These are phyloP conservation scores for Cercocebus atys DNA, from an alignment of 2,113 vertebrate species.

Conservation along the genomic window DNA sequence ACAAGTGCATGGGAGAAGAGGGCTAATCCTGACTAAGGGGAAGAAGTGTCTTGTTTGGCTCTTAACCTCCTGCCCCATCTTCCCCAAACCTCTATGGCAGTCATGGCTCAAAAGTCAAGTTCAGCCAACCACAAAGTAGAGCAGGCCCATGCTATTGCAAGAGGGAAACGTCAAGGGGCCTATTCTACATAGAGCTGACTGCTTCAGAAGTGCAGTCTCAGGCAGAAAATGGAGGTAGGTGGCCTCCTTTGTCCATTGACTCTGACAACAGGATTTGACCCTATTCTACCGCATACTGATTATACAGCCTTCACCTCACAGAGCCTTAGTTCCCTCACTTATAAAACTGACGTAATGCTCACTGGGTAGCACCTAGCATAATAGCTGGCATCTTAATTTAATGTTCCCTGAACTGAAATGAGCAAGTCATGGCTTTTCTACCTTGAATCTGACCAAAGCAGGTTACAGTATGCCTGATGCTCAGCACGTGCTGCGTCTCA, in stretches of 20 bases:
- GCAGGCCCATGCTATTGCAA: accelerated
- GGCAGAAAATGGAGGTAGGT: not conserved
- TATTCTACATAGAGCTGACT: not conserved
- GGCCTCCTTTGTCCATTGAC: not conserved
- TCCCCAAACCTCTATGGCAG: not conserved
- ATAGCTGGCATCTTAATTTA: not conserved
- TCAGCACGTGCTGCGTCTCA: not conserved
- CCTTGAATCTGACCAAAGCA: not conserved
- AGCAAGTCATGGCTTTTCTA: not conserved
- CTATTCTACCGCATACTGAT: not conserved
- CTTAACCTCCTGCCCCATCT: not conserved
- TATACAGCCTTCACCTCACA: not conserved
- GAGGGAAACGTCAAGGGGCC: not conserved
- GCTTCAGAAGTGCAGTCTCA: not conserved
- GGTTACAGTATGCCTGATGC: not conserved
- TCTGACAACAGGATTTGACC: not conserved
- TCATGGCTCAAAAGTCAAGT: not conserved
- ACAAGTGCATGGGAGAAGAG: not conserved
- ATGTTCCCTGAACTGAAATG: not conserved
- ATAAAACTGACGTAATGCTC: not conserved
- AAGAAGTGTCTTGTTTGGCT: not conserved
- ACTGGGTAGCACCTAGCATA: not conserved
- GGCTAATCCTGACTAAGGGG: not conserved
- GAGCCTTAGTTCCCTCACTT: not conserved
- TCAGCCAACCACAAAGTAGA: not conserved